Evolutionary conservation across 2,888 invertebrate genomes (phyloP).

Genomic region (Pristionchus arcanus): DNA sequence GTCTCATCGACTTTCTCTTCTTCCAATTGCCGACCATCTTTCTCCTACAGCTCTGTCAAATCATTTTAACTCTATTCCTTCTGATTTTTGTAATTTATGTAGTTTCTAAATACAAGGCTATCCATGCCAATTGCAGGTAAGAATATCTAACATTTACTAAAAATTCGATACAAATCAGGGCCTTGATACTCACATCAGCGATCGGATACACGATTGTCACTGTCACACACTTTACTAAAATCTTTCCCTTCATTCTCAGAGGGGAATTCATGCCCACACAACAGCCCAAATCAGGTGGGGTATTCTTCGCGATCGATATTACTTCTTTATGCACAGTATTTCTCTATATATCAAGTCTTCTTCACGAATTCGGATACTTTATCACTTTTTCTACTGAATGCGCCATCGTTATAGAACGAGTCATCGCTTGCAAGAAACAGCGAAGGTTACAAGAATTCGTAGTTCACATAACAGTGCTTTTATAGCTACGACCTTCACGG

Average conservation of each 20-base stretch:
- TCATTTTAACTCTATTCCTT: conserved; percentile 9
- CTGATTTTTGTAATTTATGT: background rate
- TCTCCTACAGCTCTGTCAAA: background rate
- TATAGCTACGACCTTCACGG: background rate
- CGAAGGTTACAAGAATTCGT: background rate
- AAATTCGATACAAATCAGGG: background rate
- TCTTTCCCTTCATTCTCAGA: background rate
- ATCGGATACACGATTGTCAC: background rate
- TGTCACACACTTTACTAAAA: background rate
- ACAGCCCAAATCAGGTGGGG: background rate
- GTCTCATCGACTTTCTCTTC: conserved; percentile 14
- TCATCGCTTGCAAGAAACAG: background rate
- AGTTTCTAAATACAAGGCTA: background rate
- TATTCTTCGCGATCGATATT: background rate
- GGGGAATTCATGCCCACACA: background rate
- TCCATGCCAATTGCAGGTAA: conserved; percentile 19
- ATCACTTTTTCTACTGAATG: background rate
- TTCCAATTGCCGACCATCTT: conserved; percentile 11
- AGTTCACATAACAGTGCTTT: background rate
- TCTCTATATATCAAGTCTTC: background rate
- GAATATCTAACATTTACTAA: background rate
- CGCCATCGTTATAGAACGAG: conserved; percentile 24
- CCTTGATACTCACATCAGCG: background rate
- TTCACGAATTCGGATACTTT: conserved; percentile 1
- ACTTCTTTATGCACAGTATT: background rate